Evolutionary conservation across 2,888 invertebrate genomes (phyloP), one percentile per base, ranked within the genome.

Genomic region (Osedax frankpressi): DNA sequence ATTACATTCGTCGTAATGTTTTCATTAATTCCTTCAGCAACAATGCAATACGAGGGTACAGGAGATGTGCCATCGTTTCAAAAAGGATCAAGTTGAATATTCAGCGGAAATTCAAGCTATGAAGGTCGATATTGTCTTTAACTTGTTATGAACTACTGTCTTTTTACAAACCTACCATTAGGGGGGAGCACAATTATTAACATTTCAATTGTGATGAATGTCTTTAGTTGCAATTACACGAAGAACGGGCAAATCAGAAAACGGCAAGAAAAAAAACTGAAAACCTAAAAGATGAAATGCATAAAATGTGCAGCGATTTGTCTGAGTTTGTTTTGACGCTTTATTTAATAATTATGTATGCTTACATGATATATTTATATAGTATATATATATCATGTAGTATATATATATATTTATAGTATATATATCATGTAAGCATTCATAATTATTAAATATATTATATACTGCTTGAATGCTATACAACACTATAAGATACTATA

Each of bases 161-260:
- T n/a, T n/a, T n/a, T n/a, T n/a, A n/a, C n/a, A n/a, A n/a, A n/a
- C n/a, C n/a, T n/a, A n/a, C n/a, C n/a, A n/a, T n/a, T n/a, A n/a
- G n/a, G n/a, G n/a, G n/a, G n/a, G n/a, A n/a, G n/a, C n/a, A 44
- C 44, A 44, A 44, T 44, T 44, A 44, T 44, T 11, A 44, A 44
- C 19, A 44, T 44, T 44, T 6, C 6, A 44, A n/a, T n/a, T n/a
- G n/a, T n/a, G n/a, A n/a, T n/a, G n/a, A n/a, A n/a, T n/a, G n/a
- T n/a, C n/a, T n/a, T n/a, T 44, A 44, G 44, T 44, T 44, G 19
- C 44, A 44, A 44, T 44, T 44, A 19, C 44, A 44, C 44, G 82
- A 82, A 74, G 81, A 81, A 74, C 79, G 80, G 74, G 81, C 82
- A 28, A 77, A 78, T 30, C 74, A 77, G n/a, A 81, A 81, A 74